Evolutionary conservation across 2,113 vertebrate genomes (phyloP).

Genomic region (Apodemus speciosus): DNA sequence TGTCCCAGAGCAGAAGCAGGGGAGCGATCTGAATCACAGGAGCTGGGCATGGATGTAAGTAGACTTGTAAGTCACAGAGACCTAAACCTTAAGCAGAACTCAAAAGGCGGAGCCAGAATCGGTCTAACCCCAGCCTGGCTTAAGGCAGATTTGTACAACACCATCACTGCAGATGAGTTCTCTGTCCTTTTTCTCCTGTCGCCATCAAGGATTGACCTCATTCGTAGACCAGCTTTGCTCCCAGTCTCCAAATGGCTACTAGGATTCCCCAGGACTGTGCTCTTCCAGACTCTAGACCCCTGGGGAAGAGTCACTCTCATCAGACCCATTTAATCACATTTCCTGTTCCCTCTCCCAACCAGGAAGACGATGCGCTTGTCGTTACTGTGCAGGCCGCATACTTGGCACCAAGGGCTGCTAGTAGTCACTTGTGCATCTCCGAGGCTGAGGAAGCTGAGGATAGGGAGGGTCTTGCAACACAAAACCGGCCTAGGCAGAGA

Average conservation of each 20-base stretch:
- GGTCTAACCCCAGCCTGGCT: neutral
- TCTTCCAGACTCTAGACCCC: neutral
- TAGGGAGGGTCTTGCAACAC: neutral
- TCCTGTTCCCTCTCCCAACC: neutral
- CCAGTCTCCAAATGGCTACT: neutral
- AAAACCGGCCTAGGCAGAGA: neutral
- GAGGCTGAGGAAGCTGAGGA: neutral
- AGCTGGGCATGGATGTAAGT: neutral
- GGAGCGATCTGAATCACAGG: neutral
- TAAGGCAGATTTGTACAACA: neutral
- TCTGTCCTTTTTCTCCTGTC: neutral
- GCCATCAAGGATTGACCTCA: neutral
- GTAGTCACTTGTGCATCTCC: neutral
- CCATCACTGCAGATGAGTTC: neutral
- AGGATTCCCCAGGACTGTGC: neutral
- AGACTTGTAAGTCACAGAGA: conserved; percentile 15
- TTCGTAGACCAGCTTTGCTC: neutral
- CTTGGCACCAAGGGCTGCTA: neutral
- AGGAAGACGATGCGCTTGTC: neutral
- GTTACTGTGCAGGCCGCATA: neutral
- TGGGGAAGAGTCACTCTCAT: neutral
- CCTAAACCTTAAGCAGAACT: conserved; percentile 23
- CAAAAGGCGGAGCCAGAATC: conserved; percentile 11
- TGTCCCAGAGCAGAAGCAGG: neutral
- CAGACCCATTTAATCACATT: neutral